Base-by-base conservation (phyloP, 2,888 invertebrate genomes). In the Andrena dorsata region DNA sequence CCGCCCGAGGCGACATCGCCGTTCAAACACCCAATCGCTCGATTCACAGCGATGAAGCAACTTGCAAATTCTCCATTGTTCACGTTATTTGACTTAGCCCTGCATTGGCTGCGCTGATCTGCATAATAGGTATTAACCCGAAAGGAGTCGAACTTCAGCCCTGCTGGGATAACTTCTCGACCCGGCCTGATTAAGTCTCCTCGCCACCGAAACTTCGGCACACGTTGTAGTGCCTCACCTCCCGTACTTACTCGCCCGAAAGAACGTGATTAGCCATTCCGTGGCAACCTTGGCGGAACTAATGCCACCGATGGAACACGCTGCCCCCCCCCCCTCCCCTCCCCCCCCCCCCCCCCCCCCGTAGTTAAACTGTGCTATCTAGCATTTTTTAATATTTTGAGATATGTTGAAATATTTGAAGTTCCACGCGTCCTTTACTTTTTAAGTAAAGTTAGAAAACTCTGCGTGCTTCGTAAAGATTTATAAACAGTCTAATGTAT, bases 1-100 rank as follows among this genome's bases (percentile, higher is more conserved):
- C 84, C 79, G 92, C 92, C 90, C 83, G 88, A 84, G 91, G 92
- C 91, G 90, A 88, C 88, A 90, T 86, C 90, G 87, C 89, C 90
- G 90, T 92, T 92, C 93, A 92, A 92, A 92, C 92, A 92, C 78
- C 91, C 92, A 91, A 93, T 92, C 92, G 90, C 90, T 89, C 89
- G 86, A 87, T 89, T 89, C 90, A 84, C 82, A 78, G 83, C 89
- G 88, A 83, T 85, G 81, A 89, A 89, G 83, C 88, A 88, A 91
- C 91, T 91, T 88, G 89, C 82, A 88, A 89, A 90, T 91, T 88
- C 89, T 83, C 91, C 89, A 91, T 92, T 92, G 92, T 92, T 90
- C 89, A 80, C 89, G 84, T 77, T 90, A 90, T 90, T 91, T 91
- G 91, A 90, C 89, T 90, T 89, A 90, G 86, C 83, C 85, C 88